Conservation (phyloP, 2,113 vertebrate genomes). For the Pleuronectes platessa region DNA sequence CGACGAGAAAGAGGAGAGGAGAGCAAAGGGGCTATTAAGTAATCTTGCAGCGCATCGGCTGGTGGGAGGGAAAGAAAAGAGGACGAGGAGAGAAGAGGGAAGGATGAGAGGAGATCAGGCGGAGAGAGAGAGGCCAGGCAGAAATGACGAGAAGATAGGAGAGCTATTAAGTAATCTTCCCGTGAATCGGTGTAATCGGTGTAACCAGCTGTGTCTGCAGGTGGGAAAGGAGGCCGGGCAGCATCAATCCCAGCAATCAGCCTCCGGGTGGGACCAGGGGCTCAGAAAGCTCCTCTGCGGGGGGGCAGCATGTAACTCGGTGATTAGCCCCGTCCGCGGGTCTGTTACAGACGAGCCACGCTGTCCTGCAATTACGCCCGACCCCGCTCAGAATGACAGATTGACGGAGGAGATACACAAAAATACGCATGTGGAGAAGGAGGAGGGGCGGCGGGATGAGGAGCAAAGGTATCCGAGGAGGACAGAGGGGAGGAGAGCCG, state of each 20-base stretch:
- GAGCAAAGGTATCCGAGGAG: constrained; percentile 39
- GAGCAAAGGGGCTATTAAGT: constrained; percentile 63
- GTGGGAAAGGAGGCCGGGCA: constrained; percentile 67
- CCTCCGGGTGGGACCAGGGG: constrained; percentile 64
- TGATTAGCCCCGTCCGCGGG: constrained; percentile 67
- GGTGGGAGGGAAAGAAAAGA: constrained; percentile 55
- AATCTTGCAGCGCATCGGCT: constrained; percentile 55
- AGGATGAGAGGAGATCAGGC: constrained; percentile 64
- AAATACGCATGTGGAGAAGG: constrained; percentile 18
- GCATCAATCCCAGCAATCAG: constrained; percentile 76
- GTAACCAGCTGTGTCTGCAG: constrained; percentile 78
- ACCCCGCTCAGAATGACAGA: constrained; percentile 40
- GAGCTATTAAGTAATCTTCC: constrained; percentile 78
- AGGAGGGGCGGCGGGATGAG: constrained; percentile 7
- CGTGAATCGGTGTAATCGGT: constrained; percentile 73
- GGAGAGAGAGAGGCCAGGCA: constrained; percentile 56
- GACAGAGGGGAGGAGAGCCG: constrained; percentile 30
- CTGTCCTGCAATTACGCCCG: constrained; percentile 68
- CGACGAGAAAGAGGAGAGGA: constrained; percentile 45
- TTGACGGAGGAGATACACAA: constrained; percentile 29
- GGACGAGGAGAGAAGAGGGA: constrained; percentile 44
- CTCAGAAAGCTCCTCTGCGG: constrained; percentile 70
- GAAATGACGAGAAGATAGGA: constrained; percentile 65
- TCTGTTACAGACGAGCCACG: constrained; percentile 55
- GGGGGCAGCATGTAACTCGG: constrained; percentile 63